phyloP scores from a whole-genome alignment of 2,113 vertebrate genomes.

The Sardina pilchardus region DNA sequence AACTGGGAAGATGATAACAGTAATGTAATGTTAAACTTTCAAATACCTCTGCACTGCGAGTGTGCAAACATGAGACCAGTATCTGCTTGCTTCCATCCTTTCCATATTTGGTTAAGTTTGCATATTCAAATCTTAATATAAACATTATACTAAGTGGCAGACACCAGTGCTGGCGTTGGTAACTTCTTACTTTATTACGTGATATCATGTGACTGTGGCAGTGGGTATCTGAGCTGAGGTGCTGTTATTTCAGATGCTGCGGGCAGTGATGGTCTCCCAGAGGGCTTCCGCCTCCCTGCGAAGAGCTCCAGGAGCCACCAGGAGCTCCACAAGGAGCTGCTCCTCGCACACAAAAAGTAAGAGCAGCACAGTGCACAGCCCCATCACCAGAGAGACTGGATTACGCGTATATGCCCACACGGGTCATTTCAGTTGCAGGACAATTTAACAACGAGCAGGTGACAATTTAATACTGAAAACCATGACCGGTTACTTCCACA shows the following conservation, averaged over 20 bases:
- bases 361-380: constrained; percentile 23
- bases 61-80: background rate
- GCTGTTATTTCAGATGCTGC: constrained; percentile 45
- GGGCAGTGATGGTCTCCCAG: constrained; percentile 11
- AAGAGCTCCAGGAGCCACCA: constrained; percentile 66
- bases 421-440: background rate
- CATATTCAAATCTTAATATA: background rate
- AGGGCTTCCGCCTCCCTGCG: constrained; percentile 40
- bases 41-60: background rate
- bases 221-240: background rate
- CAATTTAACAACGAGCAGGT: background rate
- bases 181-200: background rate
- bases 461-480: too few species aligned
- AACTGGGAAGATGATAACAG: background rate
- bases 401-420: background rate
- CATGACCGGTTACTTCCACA: too few species aligned
- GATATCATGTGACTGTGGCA: background rate
- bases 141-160: background rate
- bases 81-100: background rate
- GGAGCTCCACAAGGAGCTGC: constrained; percentile 71
- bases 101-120: background rate
- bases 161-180: background rate
- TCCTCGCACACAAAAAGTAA: constrained; percentile 71
- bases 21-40: background rate
- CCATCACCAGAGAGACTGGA: background rate